These are phyloP conservation scores for Tinea semifulvella DNA, from an alignment of 2,888 invertebrate genomes.

Conservation along the genomic window DNA sequence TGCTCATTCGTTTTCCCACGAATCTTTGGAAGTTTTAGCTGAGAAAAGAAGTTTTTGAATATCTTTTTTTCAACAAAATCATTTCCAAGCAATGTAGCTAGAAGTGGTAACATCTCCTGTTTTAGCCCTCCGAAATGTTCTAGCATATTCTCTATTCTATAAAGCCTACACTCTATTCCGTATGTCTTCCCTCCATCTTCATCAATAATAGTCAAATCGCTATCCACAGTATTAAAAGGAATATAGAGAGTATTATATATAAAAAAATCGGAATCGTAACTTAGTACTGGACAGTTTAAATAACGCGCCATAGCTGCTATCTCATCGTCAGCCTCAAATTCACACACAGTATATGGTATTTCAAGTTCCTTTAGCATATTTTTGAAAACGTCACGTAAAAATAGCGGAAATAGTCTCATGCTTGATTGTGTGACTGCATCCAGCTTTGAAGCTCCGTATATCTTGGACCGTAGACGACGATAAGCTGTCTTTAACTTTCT, in stretches of 20 bases:
- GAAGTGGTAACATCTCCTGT: conserved; percentile 75
- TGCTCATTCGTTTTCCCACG: conserved; percentile 65
- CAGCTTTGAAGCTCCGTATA: conserved; percentile 63
- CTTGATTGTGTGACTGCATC: conserved; percentile 64
- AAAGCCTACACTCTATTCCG: conserved; percentile 75
- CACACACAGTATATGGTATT: conserved; percentile 75
- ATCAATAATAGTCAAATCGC: conserved; percentile 39
- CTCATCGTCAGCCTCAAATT: conserved; percentile 91
- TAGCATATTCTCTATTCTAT: conserved; percentile 74
- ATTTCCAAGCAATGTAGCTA: conserved; percentile 88
- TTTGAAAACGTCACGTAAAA: conserved; percentile 78
- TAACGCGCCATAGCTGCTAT: conserved; percentile 83
- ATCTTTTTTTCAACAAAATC: conserved; percentile 79
- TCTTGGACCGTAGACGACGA: conserved; percentile 66
- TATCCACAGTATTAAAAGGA: conserved; percentile 74
- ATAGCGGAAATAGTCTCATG: conserved; percentile 75
- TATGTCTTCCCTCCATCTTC: conserved; percentile 34
- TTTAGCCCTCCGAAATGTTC: conserved; percentile 72
- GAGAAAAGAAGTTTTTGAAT: conserved; percentile 76
- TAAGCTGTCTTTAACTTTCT: conserved; percentile 75
- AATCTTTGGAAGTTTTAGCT: conserved; percentile 67
- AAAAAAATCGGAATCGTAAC: conserved; percentile 95
- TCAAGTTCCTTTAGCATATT: conserved; percentile 72
- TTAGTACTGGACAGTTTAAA: conserved; percentile 85
- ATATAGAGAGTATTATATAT: conserved; percentile 87